These are phyloP conservation scores for Menidia menidia DNA, from an alignment of 2,797 vertebrate species.

Conservation along the genomic window DNA sequence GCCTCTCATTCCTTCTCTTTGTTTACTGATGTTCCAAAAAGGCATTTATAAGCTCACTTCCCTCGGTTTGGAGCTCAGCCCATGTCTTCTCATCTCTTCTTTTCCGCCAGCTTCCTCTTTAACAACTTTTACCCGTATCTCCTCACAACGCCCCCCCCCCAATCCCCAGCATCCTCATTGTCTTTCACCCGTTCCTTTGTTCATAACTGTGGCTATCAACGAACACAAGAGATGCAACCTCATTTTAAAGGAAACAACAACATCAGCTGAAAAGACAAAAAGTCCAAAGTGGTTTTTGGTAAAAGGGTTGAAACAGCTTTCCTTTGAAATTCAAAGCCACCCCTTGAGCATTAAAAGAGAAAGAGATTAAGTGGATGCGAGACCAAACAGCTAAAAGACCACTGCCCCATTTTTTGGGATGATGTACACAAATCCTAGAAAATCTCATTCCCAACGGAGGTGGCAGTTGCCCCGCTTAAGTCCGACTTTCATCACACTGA, in stretches of 20 bases:
- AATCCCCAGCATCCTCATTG: conserved; percentile 4
- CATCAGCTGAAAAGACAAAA: neutral
- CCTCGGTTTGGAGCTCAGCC: neutral
- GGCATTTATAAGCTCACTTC: conserved; percentile 7
- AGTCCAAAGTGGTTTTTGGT: neutral
- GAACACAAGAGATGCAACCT: conserved; percentile 7
- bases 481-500: neutral
- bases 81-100: neutral
- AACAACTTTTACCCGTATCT: neutral
- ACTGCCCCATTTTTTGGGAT: too few relatives aligned
- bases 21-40: conserved; percentile 17
- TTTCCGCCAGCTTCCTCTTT: neutral
- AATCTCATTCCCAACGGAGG: neutral
- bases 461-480: neutral
- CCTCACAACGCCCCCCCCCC: neutral
- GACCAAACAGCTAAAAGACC: neutral
- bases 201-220: conserved; percentile 1
- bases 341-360: neutral
- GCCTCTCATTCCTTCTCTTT: conserved; percentile 31
- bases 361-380: neutral
- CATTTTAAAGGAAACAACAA: neutral
- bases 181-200: neutral
- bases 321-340: neutral
- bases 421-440: neutral
- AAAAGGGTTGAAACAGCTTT: neutral